These are phyloP conservation scores for Morpho deidamia DNA, from an alignment of 2,888 invertebrate genomes.

Conservation along the genomic window DNA sequence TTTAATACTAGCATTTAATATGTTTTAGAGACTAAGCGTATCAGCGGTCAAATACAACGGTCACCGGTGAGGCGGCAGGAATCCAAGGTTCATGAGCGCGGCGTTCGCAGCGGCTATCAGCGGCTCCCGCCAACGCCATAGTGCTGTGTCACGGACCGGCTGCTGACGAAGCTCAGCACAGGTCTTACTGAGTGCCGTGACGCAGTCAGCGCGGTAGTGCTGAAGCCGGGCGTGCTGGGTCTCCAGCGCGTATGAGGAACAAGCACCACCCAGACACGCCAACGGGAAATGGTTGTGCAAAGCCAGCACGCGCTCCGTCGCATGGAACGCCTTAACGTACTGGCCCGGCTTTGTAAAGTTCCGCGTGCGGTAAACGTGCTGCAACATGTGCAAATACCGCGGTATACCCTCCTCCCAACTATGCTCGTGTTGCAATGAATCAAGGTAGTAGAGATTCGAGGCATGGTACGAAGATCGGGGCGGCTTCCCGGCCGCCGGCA, in stretches of 20 bases:
- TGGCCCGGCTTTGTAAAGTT: slow-evolving; percentile 96
- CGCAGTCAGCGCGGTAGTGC: slow-evolving; percentile 96
- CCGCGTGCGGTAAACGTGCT: slow-evolving; percentile 92
- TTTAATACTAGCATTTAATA: slow-evolving; percentile 48
- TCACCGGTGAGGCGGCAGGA: slow-evolving; percentile 67
- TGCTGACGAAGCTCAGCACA: slow-evolving; percentile 90
- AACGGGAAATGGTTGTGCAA: slow-evolving; percentile 96
- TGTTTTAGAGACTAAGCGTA: slow-evolving; percentile 29
- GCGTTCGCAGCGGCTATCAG: slow-evolving; percentile 83
- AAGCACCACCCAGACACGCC: slow-evolving; percentile 90
- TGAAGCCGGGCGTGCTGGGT: slow-evolving; percentile 92
- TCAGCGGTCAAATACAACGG: slow-evolving; percentile 5
- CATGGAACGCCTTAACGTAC: slow-evolving; percentile 96
- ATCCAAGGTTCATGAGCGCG: slow-evolving; percentile 85
- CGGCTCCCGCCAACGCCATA: slow-evolving; percentile 92
- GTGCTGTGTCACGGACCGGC: slow-evolving; percentile 89
- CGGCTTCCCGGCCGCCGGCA: slow-evolving; percentile 68
- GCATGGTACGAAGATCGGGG: slow-evolving; percentile 90
- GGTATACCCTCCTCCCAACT: slow-evolving; percentile 88
- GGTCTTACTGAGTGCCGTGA: slow-evolving; percentile 88
- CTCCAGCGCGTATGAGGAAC: slow-evolving; percentile 91
- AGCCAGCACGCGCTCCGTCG: slow-evolving; percentile 91
- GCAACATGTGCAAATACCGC: slow-evolving; percentile 94
- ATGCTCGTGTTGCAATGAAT: slow-evolving; percentile 89
- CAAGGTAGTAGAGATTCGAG: slow-evolving; percentile 94